These are phyloP conservation scores for Trichosurus vulpecula DNA, from an alignment of 2,797 vertebrate genomes.

Conservation along the genomic window DNA sequence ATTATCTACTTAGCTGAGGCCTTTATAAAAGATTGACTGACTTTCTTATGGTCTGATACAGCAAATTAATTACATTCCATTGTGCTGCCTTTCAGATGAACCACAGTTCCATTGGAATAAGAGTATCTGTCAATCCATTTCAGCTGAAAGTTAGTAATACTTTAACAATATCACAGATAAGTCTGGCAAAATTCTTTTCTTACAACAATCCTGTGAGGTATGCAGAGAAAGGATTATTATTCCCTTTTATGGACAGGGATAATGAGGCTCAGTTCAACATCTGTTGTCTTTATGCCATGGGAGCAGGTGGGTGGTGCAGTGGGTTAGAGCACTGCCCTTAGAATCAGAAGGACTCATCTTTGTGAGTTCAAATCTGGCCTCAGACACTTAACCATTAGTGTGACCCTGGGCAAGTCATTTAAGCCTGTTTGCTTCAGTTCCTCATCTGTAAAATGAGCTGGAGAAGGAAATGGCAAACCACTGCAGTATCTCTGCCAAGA, in stretches of 20 bases:
- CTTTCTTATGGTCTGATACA: constrained; percentile 68
- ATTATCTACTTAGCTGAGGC: constrained; percentile 48
- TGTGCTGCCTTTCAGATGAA: constrained; percentile 61
- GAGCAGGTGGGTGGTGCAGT: not conserved
- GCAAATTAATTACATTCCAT: constrained; percentile 6
- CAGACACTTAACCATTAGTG: not conserved
- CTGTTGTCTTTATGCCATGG: not conserved
- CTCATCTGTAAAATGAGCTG: not conserved
- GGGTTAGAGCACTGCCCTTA: too few relatives aligned
- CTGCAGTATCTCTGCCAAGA: not conserved
- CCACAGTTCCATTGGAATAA: not conserved
- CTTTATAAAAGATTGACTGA: constrained; percentile 63
- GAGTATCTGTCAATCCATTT: not conserved
- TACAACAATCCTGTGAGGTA: fast-evolving
- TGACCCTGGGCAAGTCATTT: not conserved
- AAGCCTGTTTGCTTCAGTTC: not conserved
- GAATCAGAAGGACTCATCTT: not conserved
- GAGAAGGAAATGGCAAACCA: not conserved
- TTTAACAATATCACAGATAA: not conserved
- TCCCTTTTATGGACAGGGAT: not conserved
- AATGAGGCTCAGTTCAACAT: not conserved
- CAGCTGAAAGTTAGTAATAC: not conserved
- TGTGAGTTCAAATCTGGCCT: not conserved
- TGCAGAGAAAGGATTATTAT: not conserved
- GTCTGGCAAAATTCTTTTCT: not conserved